Evolutionary conservation across 2,888 invertebrate species (phyloP).

Genomic region (Synergus laeviventris): DNA sequence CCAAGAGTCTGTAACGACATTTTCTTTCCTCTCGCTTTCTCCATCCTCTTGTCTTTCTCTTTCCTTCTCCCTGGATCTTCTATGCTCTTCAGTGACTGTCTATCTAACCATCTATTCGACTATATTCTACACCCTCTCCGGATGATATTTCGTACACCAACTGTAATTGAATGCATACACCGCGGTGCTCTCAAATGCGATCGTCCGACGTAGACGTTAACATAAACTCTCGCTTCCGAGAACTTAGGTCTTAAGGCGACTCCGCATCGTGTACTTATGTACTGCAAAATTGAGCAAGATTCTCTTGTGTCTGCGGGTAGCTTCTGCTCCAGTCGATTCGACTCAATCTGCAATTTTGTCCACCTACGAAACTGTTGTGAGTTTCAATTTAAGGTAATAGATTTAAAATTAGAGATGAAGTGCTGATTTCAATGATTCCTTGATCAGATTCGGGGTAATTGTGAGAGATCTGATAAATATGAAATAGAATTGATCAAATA

Average conservation of each 20-base stretch:
- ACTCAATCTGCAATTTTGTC: conserved; percentile 4
- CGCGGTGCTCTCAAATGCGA: conserved; percentile 52
- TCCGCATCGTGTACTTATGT: conserved; percentile 38
- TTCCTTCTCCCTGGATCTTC: conserved; percentile 9
- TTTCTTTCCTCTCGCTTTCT: conserved; percentile 8
- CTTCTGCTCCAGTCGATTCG: conserved; percentile 1
- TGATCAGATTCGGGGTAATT: no score
- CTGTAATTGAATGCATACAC: conserved; percentile 70
- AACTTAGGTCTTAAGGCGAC: conserved; percentile 53
- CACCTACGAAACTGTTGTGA: not conserved
- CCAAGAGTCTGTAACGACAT: conserved; percentile 41
- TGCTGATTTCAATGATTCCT: no score
- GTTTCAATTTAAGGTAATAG: no score
- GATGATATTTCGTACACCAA: conserved; percentile 60
- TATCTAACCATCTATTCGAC: conserved; percentile 26
- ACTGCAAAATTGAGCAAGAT: conserved; percentile 40
- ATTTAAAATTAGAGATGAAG: no score
- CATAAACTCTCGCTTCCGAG: conserved; percentile 45
- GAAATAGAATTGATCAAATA: not conserved
- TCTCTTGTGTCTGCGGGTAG: not conserved
- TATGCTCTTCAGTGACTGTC: conserved; percentile 22
- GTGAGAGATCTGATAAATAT: no score
- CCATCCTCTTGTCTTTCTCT: conserved; percentile 12
- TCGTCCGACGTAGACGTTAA: conserved; percentile 54
- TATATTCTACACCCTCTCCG: conserved; percentile 40